Evolutionary conservation across 2,113 vertebrate species (phyloP), one percentile per base, ranked within the genome.

Genomic region (Grammomys surdaster): DNA sequence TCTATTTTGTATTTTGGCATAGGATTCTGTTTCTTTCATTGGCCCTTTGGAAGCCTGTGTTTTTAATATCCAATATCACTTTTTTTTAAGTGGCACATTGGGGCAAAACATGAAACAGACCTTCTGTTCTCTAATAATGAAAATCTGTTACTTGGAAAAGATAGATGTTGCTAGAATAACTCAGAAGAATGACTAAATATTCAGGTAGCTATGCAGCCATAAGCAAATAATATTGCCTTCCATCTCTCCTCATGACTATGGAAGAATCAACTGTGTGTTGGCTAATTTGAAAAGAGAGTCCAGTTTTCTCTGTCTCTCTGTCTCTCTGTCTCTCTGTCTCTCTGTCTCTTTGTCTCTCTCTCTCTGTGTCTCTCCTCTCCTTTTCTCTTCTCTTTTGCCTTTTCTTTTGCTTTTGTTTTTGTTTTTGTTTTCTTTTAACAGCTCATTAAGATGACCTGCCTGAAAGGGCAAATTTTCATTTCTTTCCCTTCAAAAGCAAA

Each of bases 41-140:
- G 89, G 28, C 46, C 73, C 28, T 95, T 86, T 77, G 19, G 10
- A 92, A 88, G 69, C 5, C 40, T 72, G 9, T 69, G 58, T 89
- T 95, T 92, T 88, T 75, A 91, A 93, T 87, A 88, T 67, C 80
- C 40, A 94, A 22, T 76, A 94, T 90, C 7, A 40, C 51, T 82
- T 84, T 94, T 85, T 73, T 54, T n/a, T 33, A 56, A 72, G 54
- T 81, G 24, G 11, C 58, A 69, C 12, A 85, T 5, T 76, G 54
- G 80, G 43, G 24, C 19, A 82, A 95, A 88, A 14, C 17, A 80
- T 78, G 67, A 96, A 89, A 26, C 17, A 89, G 26, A 19, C 10
- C 40, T 88, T 95, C 73, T 91, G 36, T 97, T 95, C 48, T 91
- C 11, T 90, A 91, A 80, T 95, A 89, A 87, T 22, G 88, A 78